Percentiles rank a stretch among this genome's conserved stretches.
Evolutionary conservation across 2,113 vertebrate species (phyloP).

Genomic region (Spea multiplicata): DNA sequence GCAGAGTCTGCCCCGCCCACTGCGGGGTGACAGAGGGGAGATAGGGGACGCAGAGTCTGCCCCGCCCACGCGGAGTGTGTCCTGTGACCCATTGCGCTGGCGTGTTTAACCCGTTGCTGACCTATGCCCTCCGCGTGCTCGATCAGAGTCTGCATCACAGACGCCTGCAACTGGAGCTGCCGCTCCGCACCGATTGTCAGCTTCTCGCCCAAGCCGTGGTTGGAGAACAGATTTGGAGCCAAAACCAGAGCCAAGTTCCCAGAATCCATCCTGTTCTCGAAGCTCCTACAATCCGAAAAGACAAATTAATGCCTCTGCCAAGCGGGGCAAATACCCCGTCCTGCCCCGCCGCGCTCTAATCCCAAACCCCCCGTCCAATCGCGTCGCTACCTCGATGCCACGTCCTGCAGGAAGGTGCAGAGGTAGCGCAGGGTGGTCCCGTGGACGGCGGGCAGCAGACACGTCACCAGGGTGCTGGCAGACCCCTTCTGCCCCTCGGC

Average conservation of each 20-base stretch:
- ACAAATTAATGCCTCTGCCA: background rate
- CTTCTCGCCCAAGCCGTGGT: conserved; percentile 28
- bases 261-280: conserved; percentile 62
- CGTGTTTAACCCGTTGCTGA: conserved; percentile 9
- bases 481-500: conserved; percentile 20
- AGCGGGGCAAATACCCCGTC: too few species aligned
- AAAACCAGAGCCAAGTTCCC: conserved; percentile 60
- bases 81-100: too few species aligned
- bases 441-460: conserved; percentile 53
- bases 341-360: too few species aligned
- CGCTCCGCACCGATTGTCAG: conserved; percentile 51
- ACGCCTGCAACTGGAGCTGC: conserved; percentile 54
- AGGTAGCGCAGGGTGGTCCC: conserved; percentile 53
- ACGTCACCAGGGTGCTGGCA: conserved; percentile 55
- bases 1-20: background rate
- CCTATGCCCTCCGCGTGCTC: conserved; percentile 56
- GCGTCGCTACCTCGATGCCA: conserved; percentile 54
- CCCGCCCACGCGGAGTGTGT: too few species aligned
- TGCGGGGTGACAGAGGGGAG: background rate
- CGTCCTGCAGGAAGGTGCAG: conserved; percentile 57
- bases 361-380: background rate
- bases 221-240: conserved; percentile 60
- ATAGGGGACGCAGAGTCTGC: background rate
- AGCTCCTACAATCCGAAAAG: conserved; percentile 46
- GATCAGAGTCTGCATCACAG: conserved; percentile 56